Percentiles rank a stretch among this genome's conserved stretches.
Evolutionary conservation across 2,888 invertebrate genomes (phyloP).

Genomic region (Lordiphosa fenestrarum): DNA sequence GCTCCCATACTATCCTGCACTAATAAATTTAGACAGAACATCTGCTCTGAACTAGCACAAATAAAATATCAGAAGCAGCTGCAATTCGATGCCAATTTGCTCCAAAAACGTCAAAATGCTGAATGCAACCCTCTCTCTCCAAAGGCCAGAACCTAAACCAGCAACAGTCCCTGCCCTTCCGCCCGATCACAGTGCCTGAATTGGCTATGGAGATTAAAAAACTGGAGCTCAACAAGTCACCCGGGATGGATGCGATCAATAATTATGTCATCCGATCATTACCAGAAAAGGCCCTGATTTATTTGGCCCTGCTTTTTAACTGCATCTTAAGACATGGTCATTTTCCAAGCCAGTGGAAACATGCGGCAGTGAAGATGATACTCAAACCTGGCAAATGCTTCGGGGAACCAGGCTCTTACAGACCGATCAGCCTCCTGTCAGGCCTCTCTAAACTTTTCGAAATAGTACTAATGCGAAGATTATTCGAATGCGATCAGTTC

Average conservation of each 20-base stretch:
- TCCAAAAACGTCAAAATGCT: too few relatives aligned
- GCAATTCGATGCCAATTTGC: too few relatives aligned
- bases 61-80: background rate
- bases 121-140: too few relatives aligned
- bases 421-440: background rate
- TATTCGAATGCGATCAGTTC: background rate
- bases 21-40: background rate
- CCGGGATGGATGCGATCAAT: background rate
- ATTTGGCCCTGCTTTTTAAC: background rate
- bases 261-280: constrained; percentile 10
- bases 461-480: background rate
- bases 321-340: too few relatives aligned
- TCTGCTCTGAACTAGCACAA: background rate
- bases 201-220: background rate
- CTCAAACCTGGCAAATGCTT: too few relatives aligned
- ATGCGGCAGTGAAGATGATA: too few relatives aligned
- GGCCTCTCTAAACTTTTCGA: background rate
- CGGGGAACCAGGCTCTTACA: background rate
- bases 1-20: background rate
- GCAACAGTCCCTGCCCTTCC: background rate
- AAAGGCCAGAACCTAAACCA: background rate
- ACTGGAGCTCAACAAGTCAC: background rate
- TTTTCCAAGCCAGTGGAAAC: too few relatives aligned
- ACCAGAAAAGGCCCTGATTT: background rate
- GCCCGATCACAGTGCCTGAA: background rate